These are phyloP conservation scores for Masnerella sp. DNA, from an alignment of 2,888 invertebrate genomes.

Conservation along the genomic window DNA sequence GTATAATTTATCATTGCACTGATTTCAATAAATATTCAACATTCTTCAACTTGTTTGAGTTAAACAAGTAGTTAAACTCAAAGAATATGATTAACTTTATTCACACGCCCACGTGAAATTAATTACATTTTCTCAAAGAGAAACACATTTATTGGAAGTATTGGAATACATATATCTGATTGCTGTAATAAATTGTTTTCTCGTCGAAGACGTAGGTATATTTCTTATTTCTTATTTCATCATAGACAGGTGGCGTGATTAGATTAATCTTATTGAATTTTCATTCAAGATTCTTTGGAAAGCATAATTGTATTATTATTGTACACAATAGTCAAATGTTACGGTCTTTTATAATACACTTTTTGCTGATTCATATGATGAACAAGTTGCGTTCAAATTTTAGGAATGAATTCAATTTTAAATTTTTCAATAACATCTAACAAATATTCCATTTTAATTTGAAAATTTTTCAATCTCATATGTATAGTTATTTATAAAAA, in stretches of 20 bases:
- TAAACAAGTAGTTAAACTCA: too few relatives aligned
- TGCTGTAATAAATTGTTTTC: too few relatives aligned
- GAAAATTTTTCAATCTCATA: constrained; percentile 15
- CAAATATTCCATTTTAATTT: background rate
- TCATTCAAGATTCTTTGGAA: constrained; percentile 34
- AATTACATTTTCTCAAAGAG: too few relatives aligned
- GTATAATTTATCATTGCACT: too few relatives aligned
- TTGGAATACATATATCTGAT: too few relatives aligned
- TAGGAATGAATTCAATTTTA: constrained; percentile 11
- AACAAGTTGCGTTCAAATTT: constrained; percentile 19
- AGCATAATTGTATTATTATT: constrained; percentile 39
- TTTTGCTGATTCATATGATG: constrained; percentile 46
- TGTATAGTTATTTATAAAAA: too few relatives aligned
- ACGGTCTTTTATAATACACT: constrained; percentile 22
- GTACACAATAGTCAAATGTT: constrained; percentile 21
- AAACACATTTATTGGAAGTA: too few relatives aligned
- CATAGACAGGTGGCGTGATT: constrained; percentile 30
- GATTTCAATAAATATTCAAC: too few relatives aligned
- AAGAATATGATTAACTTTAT: too few relatives aligned
- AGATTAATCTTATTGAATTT: constrained; percentile 33
- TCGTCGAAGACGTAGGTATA: constrained; percentile 10
- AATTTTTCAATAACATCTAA: background rate
- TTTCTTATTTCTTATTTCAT: too few relatives aligned
- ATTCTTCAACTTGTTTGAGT: too few relatives aligned
- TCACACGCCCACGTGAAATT: too few relatives aligned